A percentile compares a stretch with the other conserved stretches of the same genome.
phyloP scores from a whole-genome alignment of 2,888 invertebrate genomes.

The Chirona hameri region DNA sequence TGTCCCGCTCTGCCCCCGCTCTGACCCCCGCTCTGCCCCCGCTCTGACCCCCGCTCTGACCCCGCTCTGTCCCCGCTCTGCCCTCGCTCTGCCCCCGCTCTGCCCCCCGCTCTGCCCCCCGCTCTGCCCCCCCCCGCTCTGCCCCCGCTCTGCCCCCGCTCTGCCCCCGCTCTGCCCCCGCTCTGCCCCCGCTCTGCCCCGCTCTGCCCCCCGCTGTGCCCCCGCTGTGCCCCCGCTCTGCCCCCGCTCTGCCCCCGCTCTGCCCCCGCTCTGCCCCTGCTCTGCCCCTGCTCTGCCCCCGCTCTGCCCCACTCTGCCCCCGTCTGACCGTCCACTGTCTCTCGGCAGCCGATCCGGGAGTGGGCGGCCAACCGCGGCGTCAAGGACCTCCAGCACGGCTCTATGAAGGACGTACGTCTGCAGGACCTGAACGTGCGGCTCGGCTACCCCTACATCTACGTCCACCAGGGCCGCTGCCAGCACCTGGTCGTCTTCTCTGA shows the following conservation, averaged over 20 bases:
- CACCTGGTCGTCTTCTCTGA: slow-evolving; percentile 48
- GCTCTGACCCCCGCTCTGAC: not conserved
- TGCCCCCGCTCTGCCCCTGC: too few species aligned
- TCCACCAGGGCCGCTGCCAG: slow-evolving; percentile 56
- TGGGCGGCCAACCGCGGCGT: slow-evolving; percentile 57
- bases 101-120: not conserved
- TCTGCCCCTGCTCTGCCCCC: not conserved
- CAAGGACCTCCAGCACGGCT: slow-evolving; percentile 52
- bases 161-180: not conserved
- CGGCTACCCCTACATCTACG: slow-evolving; percentile 64
- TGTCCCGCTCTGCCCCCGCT: not conserved
- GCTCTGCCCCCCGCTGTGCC: too few species aligned
- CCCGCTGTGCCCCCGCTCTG: too few species aligned
- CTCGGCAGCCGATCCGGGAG: slow-evolving; percentile 52
- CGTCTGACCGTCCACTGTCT: too few species aligned
- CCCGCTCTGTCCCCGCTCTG: too few species aligned
- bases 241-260: not conserved
- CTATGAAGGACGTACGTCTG: slow-evolving; percentile 58
- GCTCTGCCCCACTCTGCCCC: not conserved
- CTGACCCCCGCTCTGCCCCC: not conserved
- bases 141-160: not conserved
- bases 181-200: not conserved
- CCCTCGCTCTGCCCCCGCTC: not conserved
- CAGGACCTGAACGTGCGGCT: slow-evolving; percentile 54
- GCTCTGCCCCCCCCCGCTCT: too few species aligned